Base-by-base conservation (phyloP, 1,140 invertebrate species). In the Eumeta japonica region DNA sequence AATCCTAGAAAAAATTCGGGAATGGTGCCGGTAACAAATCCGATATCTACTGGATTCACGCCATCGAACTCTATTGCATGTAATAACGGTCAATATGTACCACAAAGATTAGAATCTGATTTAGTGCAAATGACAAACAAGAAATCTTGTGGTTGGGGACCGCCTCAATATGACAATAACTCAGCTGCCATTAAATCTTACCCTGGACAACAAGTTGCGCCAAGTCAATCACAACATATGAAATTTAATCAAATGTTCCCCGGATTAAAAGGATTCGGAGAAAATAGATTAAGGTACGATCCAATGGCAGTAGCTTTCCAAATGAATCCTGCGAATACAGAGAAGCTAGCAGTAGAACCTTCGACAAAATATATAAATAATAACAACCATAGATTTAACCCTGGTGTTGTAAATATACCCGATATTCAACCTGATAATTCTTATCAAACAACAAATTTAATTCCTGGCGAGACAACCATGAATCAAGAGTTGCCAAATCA, bases 211-310 rank as follows among this genome's bases (percentile, higher is more conserved):
- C 20, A 29, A 29, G 11, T 4, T 29, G 28, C n/a, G n/a, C n/a
- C n/a, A n/a, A n/a, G n/a, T n/a, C n/a, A n/a, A n/a, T n/a, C n/a
- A n/a, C n/a, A n/a, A n/a, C n/a, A n/a, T n/a, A n/a, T 50, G 15
- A 71, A 68, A 33, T 74, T 74, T 35, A 64, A 67, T 29, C 47
- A 70, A 48, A 70, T 74, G 56, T 74, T 74, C 35, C 70, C 70
- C 19, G 66, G 64, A 12, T 52, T 71, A 19, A 46, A 72, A 29
- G 58, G 54, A 16, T 74, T 70, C 37, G n/a, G n/a, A n/a, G n/a
- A n/a, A n/a, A n/a, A n/a, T n/a, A n/a, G n/a, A n/a, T n/a, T n/a
- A n/a, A n/a, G n/a, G n/a, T n/a, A n/a, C n/a, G 70, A 74, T 50
- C 67, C 70, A 3, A 74, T 74, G 70, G 50, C 60, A 12, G 70